Conservation (phyloP, 2,888 invertebrate genomes). For the Dryadula phaetusa region DNA sequence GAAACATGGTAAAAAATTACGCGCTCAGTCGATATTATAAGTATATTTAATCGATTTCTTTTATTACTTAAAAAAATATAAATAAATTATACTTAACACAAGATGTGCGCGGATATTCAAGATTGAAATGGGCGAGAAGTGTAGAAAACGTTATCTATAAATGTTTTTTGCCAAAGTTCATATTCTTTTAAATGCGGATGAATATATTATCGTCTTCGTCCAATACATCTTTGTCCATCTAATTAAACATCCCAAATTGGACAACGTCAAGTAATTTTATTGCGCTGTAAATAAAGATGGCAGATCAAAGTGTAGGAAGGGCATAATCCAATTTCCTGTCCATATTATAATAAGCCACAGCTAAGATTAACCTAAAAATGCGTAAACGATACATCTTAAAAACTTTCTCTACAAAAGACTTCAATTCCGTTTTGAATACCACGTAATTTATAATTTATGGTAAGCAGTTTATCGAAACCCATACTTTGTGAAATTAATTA, state of each 20-base stretch:
- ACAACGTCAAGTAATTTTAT: slow-evolving; percentile 40
- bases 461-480: slow-evolving; percentile 4
- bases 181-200: not conserved
- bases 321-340: slow-evolving; percentile 62
- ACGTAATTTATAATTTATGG: slow-evolving; percentile 16
- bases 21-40: too few species aligned
- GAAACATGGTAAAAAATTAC: not conserved
- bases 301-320: slow-evolving; percentile 70
- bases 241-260: slow-evolving; percentile 38
- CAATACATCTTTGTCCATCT: slow-evolving; percentile 14
- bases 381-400: slow-evolving; percentile 5
- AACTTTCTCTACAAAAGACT: slow-evolving; percentile 30
- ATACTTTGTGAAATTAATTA: slow-evolving; percentile 18
- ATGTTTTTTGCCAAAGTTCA: too few species aligned
- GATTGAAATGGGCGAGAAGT: too few species aligned
- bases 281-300: slow-evolving; percentile 38
- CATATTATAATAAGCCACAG: slow-evolving; percentile 44
- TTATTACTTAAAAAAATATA: too few species aligned
- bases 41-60: too few species aligned
- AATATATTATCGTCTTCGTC: slow-evolving; percentile 7
- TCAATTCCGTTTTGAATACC: slow-evolving; percentile 27
- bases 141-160: too few species aligned
- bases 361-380: slow-evolving; percentile 36
- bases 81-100: too few species aligned
- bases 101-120: too few species aligned